phyloP scores from a whole-genome alignment of 2,888 invertebrate genomes.

The Sylvicola fuscatus region DNA sequence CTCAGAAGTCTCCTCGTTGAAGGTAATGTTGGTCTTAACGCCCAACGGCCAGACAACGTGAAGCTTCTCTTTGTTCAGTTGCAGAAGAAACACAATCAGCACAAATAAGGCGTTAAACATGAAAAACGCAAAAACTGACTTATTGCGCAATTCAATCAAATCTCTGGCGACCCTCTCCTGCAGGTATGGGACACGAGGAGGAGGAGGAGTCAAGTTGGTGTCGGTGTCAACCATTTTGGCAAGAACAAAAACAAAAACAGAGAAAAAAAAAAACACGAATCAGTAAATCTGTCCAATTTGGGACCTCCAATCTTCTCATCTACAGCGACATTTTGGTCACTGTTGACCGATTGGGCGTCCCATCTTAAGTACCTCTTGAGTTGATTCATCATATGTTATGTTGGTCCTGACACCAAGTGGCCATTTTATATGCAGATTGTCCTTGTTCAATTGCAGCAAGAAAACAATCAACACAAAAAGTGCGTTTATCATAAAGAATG shows the following conservation, averaged over 20 bases:
- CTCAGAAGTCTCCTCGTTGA: slow-evolving; percentile 82
- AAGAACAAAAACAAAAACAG: slow-evolving; percentile 1
- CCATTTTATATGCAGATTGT: slow-evolving; percentile 90
- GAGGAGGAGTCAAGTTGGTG: slow-evolving; percentile 1
- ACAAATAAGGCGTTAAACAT: slow-evolving; percentile 99
- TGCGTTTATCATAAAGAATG: slow-evolving; percentile 97
- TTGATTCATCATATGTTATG: slow-evolving; percentile 73
- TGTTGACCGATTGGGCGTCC: neutral
- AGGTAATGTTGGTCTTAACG: slow-evolving; percentile 86
- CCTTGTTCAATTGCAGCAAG: slow-evolving; percentile 95
- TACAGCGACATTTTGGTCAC: neutral
- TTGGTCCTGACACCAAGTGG: slow-evolving; percentile 87
- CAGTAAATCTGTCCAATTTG: slow-evolving; percentile 8
- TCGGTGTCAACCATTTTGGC: slow-evolving; percentile 1
- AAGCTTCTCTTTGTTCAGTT: slow-evolving; percentile 96
- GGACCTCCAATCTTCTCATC: slow-evolving; percentile 1
- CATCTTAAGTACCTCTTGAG: slow-evolving; percentile 63
- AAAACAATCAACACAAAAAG: slow-evolving; percentile 97
- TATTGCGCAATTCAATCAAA: slow-evolving; percentile 88
- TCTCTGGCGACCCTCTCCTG: slow-evolving; percentile 79
- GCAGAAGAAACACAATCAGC: slow-evolving; percentile 95
- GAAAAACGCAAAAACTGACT: slow-evolving; percentile 93
- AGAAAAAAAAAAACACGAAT: slow-evolving; percentile 8
- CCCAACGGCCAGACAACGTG: slow-evolving; percentile 95
- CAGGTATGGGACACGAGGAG: too few species aligned